These are phyloP conservation scores for Puffinus mauretanicus DNA, from an alignment of 2,113 vertebrate species.

Conservation along the genomic window DNA sequence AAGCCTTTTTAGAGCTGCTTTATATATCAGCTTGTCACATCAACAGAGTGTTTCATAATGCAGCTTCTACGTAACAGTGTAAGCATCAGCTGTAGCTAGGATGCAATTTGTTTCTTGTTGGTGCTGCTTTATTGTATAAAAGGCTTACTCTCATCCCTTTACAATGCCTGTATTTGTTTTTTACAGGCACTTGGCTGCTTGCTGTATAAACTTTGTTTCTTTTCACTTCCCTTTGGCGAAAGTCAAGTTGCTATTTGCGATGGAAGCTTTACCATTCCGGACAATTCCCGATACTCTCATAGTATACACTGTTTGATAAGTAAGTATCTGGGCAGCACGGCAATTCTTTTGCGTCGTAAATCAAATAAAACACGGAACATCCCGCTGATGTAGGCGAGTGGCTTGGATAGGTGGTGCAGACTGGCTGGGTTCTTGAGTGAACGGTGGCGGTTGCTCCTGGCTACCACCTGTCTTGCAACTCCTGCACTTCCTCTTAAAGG, in stretches of 20 bases:
- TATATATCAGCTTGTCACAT: background rate
- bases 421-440: background rate
- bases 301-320: conserved; percentile 91
- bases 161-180: background rate
- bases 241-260: conserved; percentile 99
- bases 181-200: conserved; percentile 95
- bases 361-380: background rate
- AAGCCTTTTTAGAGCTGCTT: background rate
- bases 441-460: background rate
- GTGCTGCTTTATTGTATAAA: background rate
- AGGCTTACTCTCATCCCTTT: background rate
- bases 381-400: fast-evolving
- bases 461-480: background rate
- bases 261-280: conserved; percentile 92
- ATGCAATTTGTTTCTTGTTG: background rate
- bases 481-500: background rate
- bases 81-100: background rate
- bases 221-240: conserved; percentile 96
- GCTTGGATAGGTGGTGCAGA: background rate
- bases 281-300: conserved; percentile 90
- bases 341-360: fast-evolving
- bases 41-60: fast-evolving
- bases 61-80: fast-evolving
- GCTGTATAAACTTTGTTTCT: conserved; percentile 99
- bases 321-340: conserved; percentile 73